Evolutionary conservation across 1,140 invertebrate species (phyloP), one percentile per base, ranked within the genome.

Genomic region (Bathynomus jamesi): DNA sequence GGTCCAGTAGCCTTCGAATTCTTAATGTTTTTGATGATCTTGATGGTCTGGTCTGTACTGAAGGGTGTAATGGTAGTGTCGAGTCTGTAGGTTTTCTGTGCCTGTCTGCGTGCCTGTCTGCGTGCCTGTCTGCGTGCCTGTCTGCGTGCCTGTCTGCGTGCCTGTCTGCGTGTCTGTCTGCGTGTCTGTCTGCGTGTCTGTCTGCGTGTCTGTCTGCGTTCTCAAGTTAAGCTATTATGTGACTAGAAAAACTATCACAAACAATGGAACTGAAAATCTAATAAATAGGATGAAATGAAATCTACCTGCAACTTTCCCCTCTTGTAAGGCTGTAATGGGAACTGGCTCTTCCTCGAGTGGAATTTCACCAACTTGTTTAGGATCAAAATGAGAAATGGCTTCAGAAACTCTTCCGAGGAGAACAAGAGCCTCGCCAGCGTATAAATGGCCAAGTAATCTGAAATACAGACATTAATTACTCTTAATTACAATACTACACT

Each of bases 401-500:
- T 96, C 93, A 4, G 85, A 84, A 61, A 93, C 89, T 83, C 89
- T 87, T 79, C 95, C 90, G 79, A 94, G 82, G 67, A 90, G 87
- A 75, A 96, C 88, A n/a, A 93, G 82, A 60, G 93, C 89, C 82
- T 98, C 94, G 0, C 92, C 93, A 24, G 91, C 89, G 82, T 96
- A 96, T 74, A 96, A 86, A 81, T 94, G 90, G 0, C 88, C 92
- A 72, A 96, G 83, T 72, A 94, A 87, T 81, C 91, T 92, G 76
- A 79, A 85, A 80, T 78, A 79, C 73, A 61, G 27, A 69, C 67
- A 60, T 69, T 25, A 25, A 69, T 24, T 69, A 73, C 21, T 61
- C 63, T 40, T 29, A 53, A 13, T 71, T 24, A 31, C 67, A 25
- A 63, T 61, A 28, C 25, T 40, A 11, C 28, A 13, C 4, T 3